Conservation (phyloP, 2,797 vertebrate species). For the Falco peregrinus region DNA sequence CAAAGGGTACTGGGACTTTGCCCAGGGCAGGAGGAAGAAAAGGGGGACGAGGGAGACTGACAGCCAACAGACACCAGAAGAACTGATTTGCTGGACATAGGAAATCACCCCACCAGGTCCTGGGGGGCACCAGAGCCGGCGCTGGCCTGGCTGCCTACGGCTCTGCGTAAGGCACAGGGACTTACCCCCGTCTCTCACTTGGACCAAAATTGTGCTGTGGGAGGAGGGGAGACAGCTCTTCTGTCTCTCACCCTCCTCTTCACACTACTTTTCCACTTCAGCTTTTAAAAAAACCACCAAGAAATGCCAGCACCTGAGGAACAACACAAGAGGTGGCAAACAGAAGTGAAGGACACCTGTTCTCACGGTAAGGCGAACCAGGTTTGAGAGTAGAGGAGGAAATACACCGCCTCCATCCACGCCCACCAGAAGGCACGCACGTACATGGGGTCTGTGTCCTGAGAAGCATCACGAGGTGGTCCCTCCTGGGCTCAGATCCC, state of each 20-base stretch:
- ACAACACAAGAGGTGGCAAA: neutral
- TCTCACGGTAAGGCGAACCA: neutral
- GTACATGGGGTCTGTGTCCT: accelerated
- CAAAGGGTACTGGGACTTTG: neutral
- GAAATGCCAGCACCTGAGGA: neutral
- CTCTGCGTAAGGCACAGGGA: neutral
- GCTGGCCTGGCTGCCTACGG: neutral
- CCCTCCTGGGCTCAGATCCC: neutral
- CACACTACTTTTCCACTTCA: neutral
- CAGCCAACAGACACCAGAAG: neutral
- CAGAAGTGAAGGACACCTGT: neutral
- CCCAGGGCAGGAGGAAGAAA: neutral
- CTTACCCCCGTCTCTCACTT: accelerated
- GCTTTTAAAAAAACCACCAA: neutral
- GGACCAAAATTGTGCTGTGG: neutral
- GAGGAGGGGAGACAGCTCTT: neutral
- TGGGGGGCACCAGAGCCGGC: neutral
- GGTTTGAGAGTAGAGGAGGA: neutral
- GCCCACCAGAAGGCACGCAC: neutral
- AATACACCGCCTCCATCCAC: neutral
- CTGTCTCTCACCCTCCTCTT: neutral
- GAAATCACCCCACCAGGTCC: neutral
- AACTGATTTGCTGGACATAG: neutral
- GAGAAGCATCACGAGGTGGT: neutral
- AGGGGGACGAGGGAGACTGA: neutral